Base-by-base conservation (phyloP, 2,888 invertebrate species). In the Drosophila mayaguana region DNA sequence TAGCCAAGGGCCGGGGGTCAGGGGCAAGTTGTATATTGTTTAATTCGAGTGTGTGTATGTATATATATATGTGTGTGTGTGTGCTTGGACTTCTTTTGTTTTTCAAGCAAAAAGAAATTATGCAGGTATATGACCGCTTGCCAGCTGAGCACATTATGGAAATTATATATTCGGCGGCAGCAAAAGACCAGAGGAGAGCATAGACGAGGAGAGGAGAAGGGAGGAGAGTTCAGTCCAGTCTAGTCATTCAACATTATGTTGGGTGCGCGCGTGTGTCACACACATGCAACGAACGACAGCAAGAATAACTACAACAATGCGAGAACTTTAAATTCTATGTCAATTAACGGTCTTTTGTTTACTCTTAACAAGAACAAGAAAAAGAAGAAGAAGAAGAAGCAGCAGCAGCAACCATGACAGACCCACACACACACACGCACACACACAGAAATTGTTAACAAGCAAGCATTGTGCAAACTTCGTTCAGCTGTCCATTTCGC, bases 341-440 rank as follows among this genome's bases (percentile, higher is more conserved):
- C 88, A 88, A 89, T 90, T 88, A 88, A 88, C 88, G 88, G 88
- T 90, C 88, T 81, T 88, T 89, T 89, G 88, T 90, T 90, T 89
- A 77, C 80, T 61, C 67, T 66, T 53, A 80, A 63, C 38, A 63
- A 60, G 62, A 57, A 61, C 59, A 28, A 28, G 28, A n/a, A 32
- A 3, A 50, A 2, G 25, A 48, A 32, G 50, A 50, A 50, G 16
- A 46, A 46, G 25, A 2, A 46, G 22, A 14, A 46, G 32, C 46
- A 45, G 50, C 22, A 46, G 25, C 51, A 40, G 28, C 28, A 28
- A 8, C 45, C 57, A 14, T 54, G 36, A 11, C 28, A 67, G 22
- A 63, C 63, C 62, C 38, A 59, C 61, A 60, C 32, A 53, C 60
- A 63, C 25, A 36, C 6, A 43, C 34, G 4, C 25, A 25, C 11